Base-by-base conservation (phyloP, 2,797 vertebrate species). In the Cygnus olor region DNA sequence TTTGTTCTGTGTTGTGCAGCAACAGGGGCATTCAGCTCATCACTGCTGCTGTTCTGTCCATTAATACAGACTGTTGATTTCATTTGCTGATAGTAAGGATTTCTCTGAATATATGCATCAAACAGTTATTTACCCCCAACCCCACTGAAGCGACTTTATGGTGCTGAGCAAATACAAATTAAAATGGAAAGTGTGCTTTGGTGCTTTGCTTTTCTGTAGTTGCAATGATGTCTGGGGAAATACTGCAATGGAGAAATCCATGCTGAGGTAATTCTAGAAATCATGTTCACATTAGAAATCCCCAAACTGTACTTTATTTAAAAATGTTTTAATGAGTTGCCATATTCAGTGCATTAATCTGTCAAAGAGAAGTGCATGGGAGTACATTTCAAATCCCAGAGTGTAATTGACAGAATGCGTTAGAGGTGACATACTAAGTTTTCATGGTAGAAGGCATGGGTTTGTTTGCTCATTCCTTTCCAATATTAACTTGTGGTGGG, bases 151-250 rank as follows among this genome's bases (percentile, higher is more conserved):
- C 73, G 90, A 78, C 87, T 94, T 94, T 78, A 84, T 88, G 92
- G 86, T 95, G 89, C 69, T 93, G 77, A 95, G 89, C 77, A 96
- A 89, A 95, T 96, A 63, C 76, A 94, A 96, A 96, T 97, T 94
- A 97, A 97, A 94, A 93, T 63, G 89, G 86, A 81, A 92, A 96
- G 68, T 44, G 91, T 96, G 73, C 28, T 61, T 66, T 93, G 88
- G 47, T 94, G 84, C 90, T 95, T 96, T 6, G 58, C 79, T 95
- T 88, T 91, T 94, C 93, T 84, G 69, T 45, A 92, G 47, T 96
- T 95, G 85, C 56, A 85, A 3, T 84, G 69, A 92, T 93, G 65
- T 56, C 88, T 90, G 76, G 88, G 68, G 92, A 97, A 91, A 94
- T 94, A 73, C 53, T 88, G 81, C 68, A 85, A 10, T 76, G 73